Base-by-base conservation (phyloP, 35 echinoderm and acorn worm genomes). In the Chiridota heheva region DNA sequence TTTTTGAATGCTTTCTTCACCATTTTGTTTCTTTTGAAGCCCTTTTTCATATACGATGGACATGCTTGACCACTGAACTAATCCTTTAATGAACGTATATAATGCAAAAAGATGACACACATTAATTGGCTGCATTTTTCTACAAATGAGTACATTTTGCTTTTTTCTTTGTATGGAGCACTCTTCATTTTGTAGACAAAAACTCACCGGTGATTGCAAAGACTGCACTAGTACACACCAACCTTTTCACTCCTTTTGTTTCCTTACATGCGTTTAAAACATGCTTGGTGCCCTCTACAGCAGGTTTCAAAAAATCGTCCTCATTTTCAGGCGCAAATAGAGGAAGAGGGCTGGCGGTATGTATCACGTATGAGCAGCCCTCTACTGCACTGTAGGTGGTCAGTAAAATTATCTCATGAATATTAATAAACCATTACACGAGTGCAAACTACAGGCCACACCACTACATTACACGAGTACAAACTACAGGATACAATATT, bases 291-390 rank as follows among this genome's bases (percentile, higher is more conserved):
- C 95, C 95, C 44, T 98, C 93, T 2, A 97, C 88, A 2, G 93
- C 93, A 31, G 93, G 93, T 17, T 82, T 84, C 44, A 97, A 87
- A 44, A 97, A 28, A 5, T 69, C 80, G 43, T 97, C 73, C 78
- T 87, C 88, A 53, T 97, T 73, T 13, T 32, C 58, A 40, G 93
- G 93, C 30, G 65, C 46, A 31, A 24, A 15, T 3, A 88, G 42
- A 3, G 95, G 95, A 27, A 98, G 90, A 0, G 89, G 89, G 72
- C 88, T 88, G 17, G 95, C 95, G 51, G 70, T 67, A 69, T 98
- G 95, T 6, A 98, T 69, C 20, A 98, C 89, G 86, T 91, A 90
- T 15, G 71, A 85, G 36, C 95, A 98, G 7, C 85, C 88, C n/a
- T 84, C 95, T 7, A 98, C 95, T 77, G 95, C 95, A 88, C 95